A percentile compares a stretch with the other conserved stretches of the same genome.
Evolutionary conservation across 2,888 invertebrate species (phyloP).

Genomic region (Euproctis similis): DNA sequence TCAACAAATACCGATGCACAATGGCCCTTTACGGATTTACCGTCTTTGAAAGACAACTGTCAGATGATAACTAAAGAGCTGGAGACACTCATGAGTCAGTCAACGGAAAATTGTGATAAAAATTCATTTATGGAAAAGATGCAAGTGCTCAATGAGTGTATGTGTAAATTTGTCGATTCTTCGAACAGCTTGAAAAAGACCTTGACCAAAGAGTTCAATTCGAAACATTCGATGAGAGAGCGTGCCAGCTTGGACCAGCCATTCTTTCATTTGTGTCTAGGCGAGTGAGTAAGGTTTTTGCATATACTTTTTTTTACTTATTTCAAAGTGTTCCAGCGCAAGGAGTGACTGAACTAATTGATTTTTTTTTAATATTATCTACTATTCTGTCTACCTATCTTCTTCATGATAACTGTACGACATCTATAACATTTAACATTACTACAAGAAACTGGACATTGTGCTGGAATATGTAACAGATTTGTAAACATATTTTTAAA

Average conservation of each 20-base stretch:
- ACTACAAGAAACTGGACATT: too few species aligned
- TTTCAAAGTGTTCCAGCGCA: too few species aligned
- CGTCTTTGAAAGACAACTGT: slow-evolving; percentile 39
- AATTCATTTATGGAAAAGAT: slow-evolving; percentile 48
- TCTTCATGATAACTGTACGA: too few species aligned
- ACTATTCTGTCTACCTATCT: too few species aligned
- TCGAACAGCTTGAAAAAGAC: slow-evolving; percentile 56
- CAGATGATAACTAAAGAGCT: slow-evolving; percentile 36
- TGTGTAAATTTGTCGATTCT: slow-evolving; percentile 61
- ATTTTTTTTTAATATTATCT: too few species aligned
- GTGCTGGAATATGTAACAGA: too few species aligned
- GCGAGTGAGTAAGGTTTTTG: slow-evolving; percentile 41
- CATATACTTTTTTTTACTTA: neutral
- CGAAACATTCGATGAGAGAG: slow-evolving; percentile 31
- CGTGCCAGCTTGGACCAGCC: slow-evolving; percentile 30
- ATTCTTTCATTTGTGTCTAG: slow-evolving; percentile 46
- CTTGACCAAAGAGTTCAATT: slow-evolving; percentile 44
- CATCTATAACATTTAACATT: too few species aligned
- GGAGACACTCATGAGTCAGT: slow-evolving; percentile 38
- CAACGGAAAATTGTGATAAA: slow-evolving; percentile 29
- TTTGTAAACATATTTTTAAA: too few species aligned
- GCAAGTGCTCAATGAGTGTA: slow-evolving; percentile 53
- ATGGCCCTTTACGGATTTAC: slow-evolving; percentile 40
- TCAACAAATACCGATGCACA: slow-evolving; percentile 48
- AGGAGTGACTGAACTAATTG: too few species aligned